phyloP scores from a whole-genome alignment of 2,888 invertebrate genomes.

The Poecilus cupreus region DNA sequence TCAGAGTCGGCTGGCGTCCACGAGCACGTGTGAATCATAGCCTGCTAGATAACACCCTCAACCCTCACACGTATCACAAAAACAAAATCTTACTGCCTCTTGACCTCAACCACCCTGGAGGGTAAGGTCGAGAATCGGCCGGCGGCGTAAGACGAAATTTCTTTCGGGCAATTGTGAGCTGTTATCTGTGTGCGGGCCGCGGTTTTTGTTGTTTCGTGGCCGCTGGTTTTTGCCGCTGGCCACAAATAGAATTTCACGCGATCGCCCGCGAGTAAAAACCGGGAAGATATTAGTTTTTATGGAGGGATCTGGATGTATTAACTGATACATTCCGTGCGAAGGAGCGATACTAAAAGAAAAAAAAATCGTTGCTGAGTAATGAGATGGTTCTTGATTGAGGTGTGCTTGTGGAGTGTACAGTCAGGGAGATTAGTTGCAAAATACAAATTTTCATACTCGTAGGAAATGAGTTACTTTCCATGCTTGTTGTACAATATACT shows the following conservation, averaged over 20 bases:
- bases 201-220: slow-evolving; percentile 35
- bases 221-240: slow-evolving; percentile 25
- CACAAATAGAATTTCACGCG: slow-evolving; percentile 19
- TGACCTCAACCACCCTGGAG: not conserved
- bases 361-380: slow-evolving; percentile 9
- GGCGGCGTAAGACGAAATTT: slow-evolving; percentile 14
- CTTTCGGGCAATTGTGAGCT: slow-evolving; percentile 15
- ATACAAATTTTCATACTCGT: too few species aligned
- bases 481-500: too few species aligned
- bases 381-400: slow-evolving; percentile 28
- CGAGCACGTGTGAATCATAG: slow-evolving; percentile 28
- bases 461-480: too few species aligned
- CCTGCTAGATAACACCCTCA: slow-evolving; percentile 23
- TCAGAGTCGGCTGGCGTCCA: not conserved
- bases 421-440: too few species aligned
- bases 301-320: slow-evolving; percentile 15
- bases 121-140: not conserved
- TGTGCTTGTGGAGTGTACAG: not conserved
- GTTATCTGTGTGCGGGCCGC: slow-evolving; percentile 21
- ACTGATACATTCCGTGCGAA: slow-evolving; percentile 23
- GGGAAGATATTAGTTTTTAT: slow-evolving; percentile 25
- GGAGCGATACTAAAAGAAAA: slow-evolving; percentile 25
- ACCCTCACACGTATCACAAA: slow-evolving; percentile 4
- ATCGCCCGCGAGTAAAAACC: slow-evolving; percentile 13
- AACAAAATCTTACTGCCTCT: slow-evolving; percentile 14